Evolutionary conservation across 2,797 vertebrate species (phyloP).

Genomic region (Sciurus carolinensis): DNA sequence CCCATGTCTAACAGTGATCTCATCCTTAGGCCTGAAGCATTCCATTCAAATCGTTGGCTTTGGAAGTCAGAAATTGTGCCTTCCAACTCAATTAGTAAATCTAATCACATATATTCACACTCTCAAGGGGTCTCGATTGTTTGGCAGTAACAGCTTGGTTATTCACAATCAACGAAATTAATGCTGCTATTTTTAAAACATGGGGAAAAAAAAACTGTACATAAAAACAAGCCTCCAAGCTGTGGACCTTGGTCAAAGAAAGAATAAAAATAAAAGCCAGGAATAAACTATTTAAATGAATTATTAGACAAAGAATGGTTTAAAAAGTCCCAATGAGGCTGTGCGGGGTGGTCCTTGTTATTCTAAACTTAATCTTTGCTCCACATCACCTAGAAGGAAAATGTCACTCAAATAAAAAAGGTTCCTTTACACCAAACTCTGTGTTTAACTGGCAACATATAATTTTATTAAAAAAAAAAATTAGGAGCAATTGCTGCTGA

Average conservation of each 20-base stretch:
- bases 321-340: slow-evolving; percentile 36
- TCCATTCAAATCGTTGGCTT: slow-evolving; percentile 51
- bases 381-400: slow-evolving; percentile 73
- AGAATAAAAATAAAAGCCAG: slow-evolving; percentile 62
- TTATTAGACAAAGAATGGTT: slow-evolving; percentile 70
- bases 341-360: slow-evolving; percentile 60
- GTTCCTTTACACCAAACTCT: slow-evolving; percentile 72
- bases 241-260: slow-evolving; percentile 61
- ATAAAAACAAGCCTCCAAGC: slow-evolving; percentile 67
- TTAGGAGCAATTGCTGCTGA: slow-evolving; percentile 79
- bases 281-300: slow-evolving; percentile 46
- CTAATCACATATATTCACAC: slow-evolving; percentile 78
- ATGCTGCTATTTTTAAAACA: slow-evolving; percentile 78
- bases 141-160: slow-evolving; percentile 76
- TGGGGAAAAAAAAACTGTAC: neutral
- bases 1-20: slow-evolving; percentile 47
- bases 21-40: slow-evolving; percentile 61
- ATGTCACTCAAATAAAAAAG: slow-evolving; percentile 76
- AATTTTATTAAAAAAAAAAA: slow-evolving; percentile 83
- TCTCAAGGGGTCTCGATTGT: slow-evolving; percentile 75
- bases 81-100: slow-evolving; percentile 75
- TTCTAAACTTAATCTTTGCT: slow-evolving; percentile 53
- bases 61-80: slow-evolving; percentile 63
- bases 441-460: slow-evolving; percentile 83
- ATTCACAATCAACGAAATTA: slow-evolving; percentile 75